These are phyloP conservation scores for Cryptomyrus ogoouensis DNA, from an alignment of 2,113 vertebrate species.

Conservation along the genomic window DNA sequence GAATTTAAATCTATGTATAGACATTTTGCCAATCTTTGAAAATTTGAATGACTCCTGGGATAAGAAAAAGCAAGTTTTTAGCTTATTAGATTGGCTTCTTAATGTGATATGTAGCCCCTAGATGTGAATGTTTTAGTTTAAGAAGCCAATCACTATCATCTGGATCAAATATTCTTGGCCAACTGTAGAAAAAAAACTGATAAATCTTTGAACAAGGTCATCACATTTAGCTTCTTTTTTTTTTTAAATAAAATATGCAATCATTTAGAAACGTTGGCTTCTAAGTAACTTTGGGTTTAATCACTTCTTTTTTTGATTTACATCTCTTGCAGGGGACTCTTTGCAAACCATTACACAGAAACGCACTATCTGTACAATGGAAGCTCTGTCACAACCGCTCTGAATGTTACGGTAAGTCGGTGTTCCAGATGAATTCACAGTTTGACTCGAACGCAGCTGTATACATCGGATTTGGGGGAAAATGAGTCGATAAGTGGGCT, in stretches of 20 bases:
- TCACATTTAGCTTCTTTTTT: neutral
- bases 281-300: slow-evolving; percentile 29
- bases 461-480: neutral
- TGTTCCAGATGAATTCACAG: neutral
- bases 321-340: slow-evolving; percentile 69
- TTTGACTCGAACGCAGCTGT: neutral
- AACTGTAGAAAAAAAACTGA: neutral
- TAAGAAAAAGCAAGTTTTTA: neutral
- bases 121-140: neutral
- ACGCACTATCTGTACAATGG: slow-evolving; percentile 85
- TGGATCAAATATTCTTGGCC: neutral
- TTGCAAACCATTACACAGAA: slow-evolving; percentile 79
- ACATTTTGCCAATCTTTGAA: neutral
- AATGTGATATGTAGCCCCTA: neutral
- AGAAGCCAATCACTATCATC: neutral
- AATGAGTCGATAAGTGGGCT: slow-evolving; percentile 15
- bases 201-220: neutral
- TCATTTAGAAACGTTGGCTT: slow-evolving; percentile 17
- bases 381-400: slow-evolving; percentile 61
- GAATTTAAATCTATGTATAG: neutral
- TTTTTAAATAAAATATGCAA: neutral
- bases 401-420: slow-evolving; percentile 70
- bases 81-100: neutral
- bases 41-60: neutral
- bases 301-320: slow-evolving; percentile 39